These are phyloP conservation scores for Cnemophilus loriae DNA, from an alignment of 2,113 vertebrate species.

Conservation along the genomic window DNA sequence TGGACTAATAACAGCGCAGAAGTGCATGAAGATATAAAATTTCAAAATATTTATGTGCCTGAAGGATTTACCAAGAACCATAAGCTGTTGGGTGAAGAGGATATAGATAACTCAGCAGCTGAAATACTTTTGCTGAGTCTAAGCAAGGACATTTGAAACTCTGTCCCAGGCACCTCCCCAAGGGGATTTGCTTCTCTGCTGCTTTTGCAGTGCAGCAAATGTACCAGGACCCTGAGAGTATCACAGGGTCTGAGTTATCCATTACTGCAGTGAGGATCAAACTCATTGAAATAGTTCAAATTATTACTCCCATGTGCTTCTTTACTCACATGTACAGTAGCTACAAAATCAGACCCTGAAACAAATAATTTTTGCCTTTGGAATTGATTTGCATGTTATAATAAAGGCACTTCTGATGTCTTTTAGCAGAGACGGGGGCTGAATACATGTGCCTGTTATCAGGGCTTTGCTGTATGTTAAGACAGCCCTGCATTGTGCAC, in stretches of 20 bases:
- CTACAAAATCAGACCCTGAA: not conserved
- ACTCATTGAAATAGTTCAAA: not conserved
- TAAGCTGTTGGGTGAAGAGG: fast-evolving
- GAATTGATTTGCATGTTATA: conserved; percentile 21
- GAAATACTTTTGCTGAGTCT: not conserved
- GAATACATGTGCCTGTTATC: conserved; percentile 24
- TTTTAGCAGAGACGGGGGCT: not conserved
- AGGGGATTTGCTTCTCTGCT: not conserved
- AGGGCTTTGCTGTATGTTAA: conserved; percentile 40
- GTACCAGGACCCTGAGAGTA: not conserved
- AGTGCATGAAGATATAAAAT: not conserved
- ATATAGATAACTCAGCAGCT: not conserved
- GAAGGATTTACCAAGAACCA: not conserved
- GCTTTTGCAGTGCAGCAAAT: not conserved
- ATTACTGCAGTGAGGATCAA: not conserved
- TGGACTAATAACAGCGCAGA: not conserved
- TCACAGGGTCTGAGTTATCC: not conserved
- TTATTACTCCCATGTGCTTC: not conserved
- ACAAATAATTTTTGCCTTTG: not conserved
- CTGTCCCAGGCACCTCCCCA: not conserved
- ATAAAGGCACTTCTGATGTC: conserved; percentile 41
- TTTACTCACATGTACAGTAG: not conserved
- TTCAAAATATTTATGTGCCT: not conserved
- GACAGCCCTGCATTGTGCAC: conserved; percentile 45
- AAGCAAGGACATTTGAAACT: not conserved